These are phyloP conservation scores for Phymanthus crucifer DNA, from an alignment of 92 coral and sea anemone genomes.

Conservation along the genomic window DNA sequence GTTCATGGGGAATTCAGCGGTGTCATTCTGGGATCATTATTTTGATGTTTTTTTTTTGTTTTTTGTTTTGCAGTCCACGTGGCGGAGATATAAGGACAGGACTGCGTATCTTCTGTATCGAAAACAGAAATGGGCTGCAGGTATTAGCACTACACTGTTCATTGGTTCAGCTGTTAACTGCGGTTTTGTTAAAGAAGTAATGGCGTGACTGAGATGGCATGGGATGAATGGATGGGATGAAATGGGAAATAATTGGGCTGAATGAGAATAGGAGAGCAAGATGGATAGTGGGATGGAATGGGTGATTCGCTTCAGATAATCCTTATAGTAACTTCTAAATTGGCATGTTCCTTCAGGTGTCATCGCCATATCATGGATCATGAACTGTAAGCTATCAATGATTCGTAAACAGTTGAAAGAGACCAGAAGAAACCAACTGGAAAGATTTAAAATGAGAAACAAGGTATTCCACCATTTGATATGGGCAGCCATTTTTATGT, in stretches of 20 bases:
- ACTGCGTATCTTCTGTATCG: conserved; percentile 84
- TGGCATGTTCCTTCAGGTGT: conserved; percentile 47
- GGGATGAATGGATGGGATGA: too few relatives aligned
- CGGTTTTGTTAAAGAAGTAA: too few relatives aligned
- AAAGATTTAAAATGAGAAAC: conserved; percentile 81
- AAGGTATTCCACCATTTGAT: conserved; percentile 46
- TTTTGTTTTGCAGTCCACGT: conserved; percentile 69
- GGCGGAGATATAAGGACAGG: conserved; percentile 95
- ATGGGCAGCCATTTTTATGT: not conserved
- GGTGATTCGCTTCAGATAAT: not conserved
- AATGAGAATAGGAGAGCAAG: too few relatives aligned
- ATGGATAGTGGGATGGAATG: too few relatives aligned
- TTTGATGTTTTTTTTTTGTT: not conserved
- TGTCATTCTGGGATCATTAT: not conserved
- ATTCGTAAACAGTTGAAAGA: conserved; percentile 83
- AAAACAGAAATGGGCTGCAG: conserved; percentile 97
- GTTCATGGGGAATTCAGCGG: too few relatives aligned
- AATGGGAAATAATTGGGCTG: too few relatives aligned
- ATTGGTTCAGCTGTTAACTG: too few relatives aligned
- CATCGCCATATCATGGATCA: conserved; percentile 97
- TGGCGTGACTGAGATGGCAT: too few relatives aligned
- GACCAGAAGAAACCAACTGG: conserved; percentile 77
- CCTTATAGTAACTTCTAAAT: not conserved
- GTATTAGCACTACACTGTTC: conserved; percentile 8
- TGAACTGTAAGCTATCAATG: conserved; percentile 98